Evolutionary conservation across 2,888 invertebrate genomes (phyloP), one percentile per base, ranked within the genome.

Genomic region (Drosophila eohydei): DNA sequence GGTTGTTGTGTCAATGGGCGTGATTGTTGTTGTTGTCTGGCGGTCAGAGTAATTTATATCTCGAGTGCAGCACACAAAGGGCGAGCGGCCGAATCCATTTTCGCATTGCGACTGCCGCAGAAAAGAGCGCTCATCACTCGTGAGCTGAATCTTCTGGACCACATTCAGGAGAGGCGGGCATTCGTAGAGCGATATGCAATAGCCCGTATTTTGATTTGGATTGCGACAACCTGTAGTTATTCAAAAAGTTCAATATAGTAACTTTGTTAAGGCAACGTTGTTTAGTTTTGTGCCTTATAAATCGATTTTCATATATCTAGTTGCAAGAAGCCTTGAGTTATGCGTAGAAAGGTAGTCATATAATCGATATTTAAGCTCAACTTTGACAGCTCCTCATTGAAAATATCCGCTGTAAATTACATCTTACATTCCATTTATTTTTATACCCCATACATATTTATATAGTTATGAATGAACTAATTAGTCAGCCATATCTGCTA

Each of bases 151-250:
- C 34, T 77, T 71, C 34, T 78, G 73, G 5, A 92, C 40, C 1
- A 91, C 61, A 5, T 69, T 68, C 4, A 91, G 36, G 0, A 93
- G 54, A 26, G 81, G 76, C 28, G 90, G 87, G 57, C 93, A 93
- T 9, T 92, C 85, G 65, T 92, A 91, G 38, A 93, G 78, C 12
- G 92, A 92, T 16, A 90, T 63, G 62, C 93, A 93, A 32, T 69
- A 61, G 30, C 92, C 93, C 30, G 40, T 48, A 32, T 81, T 81
- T n/a, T 78, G 72, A 57, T 92, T 92, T 6, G 93, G 93, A 81
- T 92, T 93, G 4, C 11, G 57, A 94, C 96, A 89, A 95, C 96
- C 92, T 92, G 21, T 21, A 21, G 21, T 21, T 21, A 21, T 21
- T 21, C 21, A 21, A 21, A 21, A 21, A 21, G 21, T 21, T 21